phyloP scores from a whole-genome alignment of 1,140 invertebrate genomes.

The Agraylea sexmaculata region DNA sequence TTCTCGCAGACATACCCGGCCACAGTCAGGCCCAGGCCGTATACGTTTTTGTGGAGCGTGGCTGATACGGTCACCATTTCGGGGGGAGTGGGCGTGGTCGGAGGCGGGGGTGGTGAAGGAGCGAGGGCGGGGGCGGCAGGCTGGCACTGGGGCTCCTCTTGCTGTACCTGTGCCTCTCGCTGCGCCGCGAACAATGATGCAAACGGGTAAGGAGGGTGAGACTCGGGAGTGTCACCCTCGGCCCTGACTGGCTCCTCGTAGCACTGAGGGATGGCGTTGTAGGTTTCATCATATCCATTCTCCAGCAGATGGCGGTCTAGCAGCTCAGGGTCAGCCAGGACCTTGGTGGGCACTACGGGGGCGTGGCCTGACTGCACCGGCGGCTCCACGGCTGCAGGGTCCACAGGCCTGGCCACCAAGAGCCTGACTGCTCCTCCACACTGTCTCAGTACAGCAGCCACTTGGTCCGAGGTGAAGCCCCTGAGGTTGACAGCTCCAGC shows the following conservation, averaged over 20 bases:
- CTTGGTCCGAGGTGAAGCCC: slow-evolving; percentile 86
- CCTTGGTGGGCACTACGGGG: slow-evolving; percentile 70
- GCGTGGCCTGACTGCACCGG: slow-evolving; percentile 50
- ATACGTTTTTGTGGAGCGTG: slow-evolving; percentile 51
- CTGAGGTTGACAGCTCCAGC: slow-evolving; percentile 86
- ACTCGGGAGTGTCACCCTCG: slow-evolving; percentile 31
- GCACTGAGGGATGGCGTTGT: slow-evolving; percentile 34
- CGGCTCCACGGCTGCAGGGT: slow-evolving; percentile 55
- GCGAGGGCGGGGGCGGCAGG: slow-evolving; percentile 32
- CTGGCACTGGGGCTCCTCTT: slow-evolving; percentile 33
- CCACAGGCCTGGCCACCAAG: slow-evolving; percentile 77
- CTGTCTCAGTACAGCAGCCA: slow-evolving; percentile 82
- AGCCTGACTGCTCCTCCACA: slow-evolving; percentile 75
- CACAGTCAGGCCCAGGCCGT: slow-evolving; percentile 54
- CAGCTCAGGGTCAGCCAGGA: slow-evolving; percentile 69
- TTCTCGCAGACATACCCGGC: slow-evolving; percentile 58
- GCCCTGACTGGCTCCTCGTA: slow-evolving; percentile 30
- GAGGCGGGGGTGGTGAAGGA: slow-evolving; percentile 33
- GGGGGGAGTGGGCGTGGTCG: slow-evolving; percentile 28
- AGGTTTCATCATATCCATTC: slow-evolving; percentile 46
- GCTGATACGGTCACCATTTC: slow-evolving; percentile 50
- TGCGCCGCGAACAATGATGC: slow-evolving; percentile 35
- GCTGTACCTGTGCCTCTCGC: slow-evolving; percentile 37
- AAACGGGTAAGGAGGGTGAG: slow-evolving; percentile 24
- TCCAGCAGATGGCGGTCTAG: slow-evolving; percentile 66